Conservation (phyloP, 1,140 invertebrate species). For the Heliconius nattereri region DNA sequence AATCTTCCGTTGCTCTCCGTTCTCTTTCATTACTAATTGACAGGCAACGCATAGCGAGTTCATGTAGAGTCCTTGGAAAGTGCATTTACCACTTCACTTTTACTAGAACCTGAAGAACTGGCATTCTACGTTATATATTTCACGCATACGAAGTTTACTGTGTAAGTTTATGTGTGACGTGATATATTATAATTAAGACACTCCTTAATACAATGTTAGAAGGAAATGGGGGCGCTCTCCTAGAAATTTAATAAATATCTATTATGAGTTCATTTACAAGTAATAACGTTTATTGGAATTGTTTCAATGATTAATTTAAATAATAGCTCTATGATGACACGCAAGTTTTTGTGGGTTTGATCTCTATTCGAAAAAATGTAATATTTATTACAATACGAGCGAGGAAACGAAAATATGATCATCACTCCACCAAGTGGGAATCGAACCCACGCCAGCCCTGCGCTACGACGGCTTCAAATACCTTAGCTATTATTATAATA, state of each 20-base stretch:
- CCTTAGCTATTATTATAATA: not conserved
- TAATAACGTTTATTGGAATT: not conserved
- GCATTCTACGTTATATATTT: no score
- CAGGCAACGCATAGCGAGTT: no score
- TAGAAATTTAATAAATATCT: constrained; percentile 4
- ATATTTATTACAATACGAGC: no score
- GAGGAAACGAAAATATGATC: no score
- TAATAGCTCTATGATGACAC: not conserved
- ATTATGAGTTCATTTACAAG: not conserved
- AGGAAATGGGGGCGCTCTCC: not conserved
- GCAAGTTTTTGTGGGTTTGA: no score
- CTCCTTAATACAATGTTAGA: not conserved
- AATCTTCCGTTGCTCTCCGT: no score
- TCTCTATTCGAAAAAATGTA: no score
- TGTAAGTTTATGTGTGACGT: not conserved
- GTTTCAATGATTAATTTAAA: not conserved
- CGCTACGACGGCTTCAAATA: not conserved
- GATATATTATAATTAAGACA: constrained; percentile 1
- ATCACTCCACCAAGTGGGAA: no score
- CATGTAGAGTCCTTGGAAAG: no score
- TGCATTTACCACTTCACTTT: no score
- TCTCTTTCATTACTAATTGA: no score
- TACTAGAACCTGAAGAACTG: no score
- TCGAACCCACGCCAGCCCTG: not conserved
- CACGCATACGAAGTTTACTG: not conserved